Evolutionary conservation across 2,113 vertebrate genomes (phyloP), one percentile per base, ranked within the genome.

Genomic region (Chlorodrepanis virens): DNA sequence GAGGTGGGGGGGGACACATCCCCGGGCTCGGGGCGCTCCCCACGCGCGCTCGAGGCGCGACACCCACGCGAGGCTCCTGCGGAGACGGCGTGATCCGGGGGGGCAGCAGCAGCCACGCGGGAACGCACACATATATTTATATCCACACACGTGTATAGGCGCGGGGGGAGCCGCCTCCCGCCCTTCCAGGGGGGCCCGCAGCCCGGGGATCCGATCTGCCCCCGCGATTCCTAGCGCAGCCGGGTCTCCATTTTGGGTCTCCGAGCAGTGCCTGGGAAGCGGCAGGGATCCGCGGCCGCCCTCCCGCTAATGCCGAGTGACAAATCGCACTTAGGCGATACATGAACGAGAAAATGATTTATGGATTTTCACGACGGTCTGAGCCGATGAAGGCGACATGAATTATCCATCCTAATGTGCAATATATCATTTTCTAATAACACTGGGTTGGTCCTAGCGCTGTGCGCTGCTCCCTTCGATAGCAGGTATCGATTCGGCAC

Each of bases 401-500:
- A 98, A 98, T 98, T 98, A 98, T 97, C 97, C 94, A 97, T 97
- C 96, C 96, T 98, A 97, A 98, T 97, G 97, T 60, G 93, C 93
- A 94, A 76, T 77, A 86, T 97, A 97, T 97, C 95, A 97, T 98
- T 98, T 98, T 97, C 98, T 98, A 98, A 98, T 97, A 97, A 97
- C 97, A 84, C 93, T 81, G 90, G 47, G 97, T 86, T 84, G 91
- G 93, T 78, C 93, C 83, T 94, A 79, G 64, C 76, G 93, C 92
- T 27, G 42, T 44, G 49, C 49, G 54, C 71, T 31, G 64, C 89
- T 96, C 79, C 75, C 95, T 98, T 96, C 86, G 75, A 57, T 97
- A 96, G 89, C 85, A 84, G 79, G 93, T 95, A 97, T 97, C 81
- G 97, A 98, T 97, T 97, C 83, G 59, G 96, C 90, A 82, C 94